A percentile compares a stretch with the other conserved stretches of the same genome.
phyloP scores from a whole-genome alignment of 2,888 invertebrate genomes.

The Erebia epiphron region DNA sequence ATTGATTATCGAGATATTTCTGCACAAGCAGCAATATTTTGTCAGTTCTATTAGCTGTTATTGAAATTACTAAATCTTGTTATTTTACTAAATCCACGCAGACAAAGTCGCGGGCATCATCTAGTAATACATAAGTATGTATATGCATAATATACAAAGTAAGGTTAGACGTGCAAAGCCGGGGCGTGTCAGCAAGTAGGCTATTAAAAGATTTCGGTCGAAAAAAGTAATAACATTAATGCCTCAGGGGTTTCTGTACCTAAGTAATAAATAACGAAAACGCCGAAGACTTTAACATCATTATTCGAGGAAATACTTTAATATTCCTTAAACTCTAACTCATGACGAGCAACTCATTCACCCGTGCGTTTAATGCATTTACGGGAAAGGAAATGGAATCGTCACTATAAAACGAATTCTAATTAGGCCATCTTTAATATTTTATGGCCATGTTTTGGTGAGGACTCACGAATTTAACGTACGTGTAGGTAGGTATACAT shows the following conservation, averaged over 20 bases:
- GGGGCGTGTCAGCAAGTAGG: background rate
- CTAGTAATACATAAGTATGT: too few species aligned
- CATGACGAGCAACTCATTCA: slow-evolving; percentile 36
- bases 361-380: slow-evolving; percentile 38
- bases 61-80: too few species aligned
- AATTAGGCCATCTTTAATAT: slow-evolving; percentile 32
- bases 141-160: too few species aligned
- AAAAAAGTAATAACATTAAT: slow-evolving; percentile 17
- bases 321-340: slow-evolving; percentile 38
- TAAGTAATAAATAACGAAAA: slow-evolving; percentile 31
- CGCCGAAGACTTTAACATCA: slow-evolving; percentile 27
- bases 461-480: background rate
- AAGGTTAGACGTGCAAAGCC: too few species aligned
- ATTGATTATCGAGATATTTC: too few species aligned
- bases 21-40: too few species aligned
- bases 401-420: slow-evolving; percentile 33
- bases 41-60: too few species aligned
- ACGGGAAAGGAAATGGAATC: slow-evolving; percentile 37
- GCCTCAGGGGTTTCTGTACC: background rate
- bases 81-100: too few species aligned
- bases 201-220: background rate
- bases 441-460: slow-evolving; percentile 37
- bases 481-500: background rate
- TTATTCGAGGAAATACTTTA: slow-evolving; percentile 36
- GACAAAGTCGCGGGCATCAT: too few species aligned